phyloP scores from a whole-genome alignment of 1,140 invertebrate species.

The Babylonia areolata region DNA sequence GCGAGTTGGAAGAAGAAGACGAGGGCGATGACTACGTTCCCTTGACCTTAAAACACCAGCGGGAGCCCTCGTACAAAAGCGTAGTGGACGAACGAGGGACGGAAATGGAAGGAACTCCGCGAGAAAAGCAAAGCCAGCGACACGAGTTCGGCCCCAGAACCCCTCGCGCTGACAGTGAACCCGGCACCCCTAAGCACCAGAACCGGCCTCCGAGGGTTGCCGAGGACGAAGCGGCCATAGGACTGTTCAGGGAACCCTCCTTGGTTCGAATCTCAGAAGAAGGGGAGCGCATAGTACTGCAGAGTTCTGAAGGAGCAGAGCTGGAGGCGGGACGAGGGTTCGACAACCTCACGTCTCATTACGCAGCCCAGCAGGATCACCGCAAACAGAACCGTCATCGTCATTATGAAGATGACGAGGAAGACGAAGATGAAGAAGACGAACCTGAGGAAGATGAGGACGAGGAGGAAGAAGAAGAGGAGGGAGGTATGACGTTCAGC shows the following conservation, averaged over 20 bases:
- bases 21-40: background rate
- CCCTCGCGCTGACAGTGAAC: background rate
- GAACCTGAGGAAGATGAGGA: background rate
- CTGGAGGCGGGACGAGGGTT: background rate
- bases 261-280: background rate
- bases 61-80: background rate
- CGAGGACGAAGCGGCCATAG: background rate
- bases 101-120: constrained; percentile 1
- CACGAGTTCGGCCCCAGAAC: constrained; percentile 13
- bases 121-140: background rate
- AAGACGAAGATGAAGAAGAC: background rate
- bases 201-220: background rate
- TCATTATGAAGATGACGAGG: background rate
- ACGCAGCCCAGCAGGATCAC: background rate
- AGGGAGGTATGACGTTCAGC: background rate
- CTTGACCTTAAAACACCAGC: background rate
- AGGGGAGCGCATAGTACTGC: background rate
- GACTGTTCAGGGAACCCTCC: constrained; percentile 12
- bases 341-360: background rate
- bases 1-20: background rate
- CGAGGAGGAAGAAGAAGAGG: background rate
- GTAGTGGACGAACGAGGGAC: background rate
- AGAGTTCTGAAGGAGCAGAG: background rate
- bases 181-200: background rate
- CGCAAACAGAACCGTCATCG: background rate